These are phyloP conservation scores for Clarias batrachus DNA, from an alignment of 2,113 vertebrate genomes.

Conservation along the genomic window DNA sequence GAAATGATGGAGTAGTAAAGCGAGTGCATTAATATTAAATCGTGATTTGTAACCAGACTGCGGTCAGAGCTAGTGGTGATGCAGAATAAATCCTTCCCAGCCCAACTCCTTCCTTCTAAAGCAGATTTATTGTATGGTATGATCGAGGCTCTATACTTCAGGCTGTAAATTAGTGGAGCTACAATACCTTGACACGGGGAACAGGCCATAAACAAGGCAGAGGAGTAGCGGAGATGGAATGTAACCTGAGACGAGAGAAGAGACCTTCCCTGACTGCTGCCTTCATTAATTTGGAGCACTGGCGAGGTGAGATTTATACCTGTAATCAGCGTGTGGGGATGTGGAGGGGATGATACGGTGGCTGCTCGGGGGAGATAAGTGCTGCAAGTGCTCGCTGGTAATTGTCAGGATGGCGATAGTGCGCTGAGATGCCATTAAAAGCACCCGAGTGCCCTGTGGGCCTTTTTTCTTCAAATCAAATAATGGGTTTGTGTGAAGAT, in stretches of 20 bases:
- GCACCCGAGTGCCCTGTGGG: slow-evolving; percentile 5
- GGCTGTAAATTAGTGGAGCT: slow-evolving; percentile 32
- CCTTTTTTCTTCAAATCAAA: slow-evolving; percentile 37
- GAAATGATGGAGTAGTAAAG: not conserved
- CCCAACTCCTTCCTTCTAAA: not conserved
- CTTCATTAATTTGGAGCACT: slow-evolving; percentile 34
- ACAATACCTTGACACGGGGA: slow-evolving; percentile 10
- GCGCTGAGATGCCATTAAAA: slow-evolving; percentile 29
- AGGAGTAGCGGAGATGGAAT: slow-evolving; percentile 13
- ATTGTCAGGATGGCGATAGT: slow-evolving; percentile 33
- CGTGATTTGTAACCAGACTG: not conserved
- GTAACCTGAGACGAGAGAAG: slow-evolving; percentile 11
- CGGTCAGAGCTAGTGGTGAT: not conserved
- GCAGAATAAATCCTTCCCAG: slow-evolving; percentile 15
- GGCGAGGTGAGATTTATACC: slow-evolving; percentile 41
- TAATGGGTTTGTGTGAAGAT: slow-evolving; percentile 29
- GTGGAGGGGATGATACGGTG: slow-evolving; percentile 9
- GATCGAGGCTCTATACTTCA: slow-evolving; percentile 13
- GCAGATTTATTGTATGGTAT: not conserved
- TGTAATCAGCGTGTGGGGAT: slow-evolving; percentile 23
- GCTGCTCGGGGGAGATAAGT: slow-evolving; percentile 40
- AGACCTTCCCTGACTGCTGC: slow-evolving; percentile 17
- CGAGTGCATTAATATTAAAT: not conserved
- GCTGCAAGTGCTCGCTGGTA: slow-evolving; percentile 20
- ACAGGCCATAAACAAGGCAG: slow-evolving; percentile 9